Evolutionary conservation across 2,797 vertebrate genomes (phyloP), one percentile per base, ranked within the genome.

Genomic region (Vultur gryphus): DNA sequence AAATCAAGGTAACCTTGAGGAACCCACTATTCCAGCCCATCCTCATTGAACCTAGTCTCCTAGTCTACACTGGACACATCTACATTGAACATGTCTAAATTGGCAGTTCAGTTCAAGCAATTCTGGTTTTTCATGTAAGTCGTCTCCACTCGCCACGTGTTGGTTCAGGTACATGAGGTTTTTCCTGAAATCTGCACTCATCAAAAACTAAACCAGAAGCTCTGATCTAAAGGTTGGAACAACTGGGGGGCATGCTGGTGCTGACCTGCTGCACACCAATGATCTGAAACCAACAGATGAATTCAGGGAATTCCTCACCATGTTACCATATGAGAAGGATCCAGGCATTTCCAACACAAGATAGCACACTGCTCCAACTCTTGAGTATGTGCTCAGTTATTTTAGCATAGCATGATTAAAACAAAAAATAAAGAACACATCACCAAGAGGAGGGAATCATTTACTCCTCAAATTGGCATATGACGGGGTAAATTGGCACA

Each of bases 201-300:
- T 2, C 55, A 41, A 76, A 51, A 93, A 49, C 26, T 26, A 67
- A 79, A 54, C 44, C n/a, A 85, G 66, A 58, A 94, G 58, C 49
- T 59, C 62, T 67, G 41, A 29, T 39, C 16, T 64, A 64, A 88
- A 69, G 17, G 19, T 0, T 62, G 48, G 35, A 67, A 67, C 33
- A 51, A 35, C 4, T 29, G 0, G 2, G 11, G 9, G 17, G 2
- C 33, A 29, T 20, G 11, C 4, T 3, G 2, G 26, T 8, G 15
- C 66, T 78, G 66, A 87, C 33, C 16, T 46, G 49, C 77, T 43
- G 64, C 46, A 77, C 55, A n/a, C 6, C 52, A 75, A 7, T 7
- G 13, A 37, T 37, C 37, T 26, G 9, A 58, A 91, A 51, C 19
- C 33, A 51, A 39, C 20, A 46, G 15, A 51, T n/a, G 13, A 46